phyloP scores from a whole-genome alignment of 2,797 vertebrate genomes.

The Telmatherina bonti region DNA sequence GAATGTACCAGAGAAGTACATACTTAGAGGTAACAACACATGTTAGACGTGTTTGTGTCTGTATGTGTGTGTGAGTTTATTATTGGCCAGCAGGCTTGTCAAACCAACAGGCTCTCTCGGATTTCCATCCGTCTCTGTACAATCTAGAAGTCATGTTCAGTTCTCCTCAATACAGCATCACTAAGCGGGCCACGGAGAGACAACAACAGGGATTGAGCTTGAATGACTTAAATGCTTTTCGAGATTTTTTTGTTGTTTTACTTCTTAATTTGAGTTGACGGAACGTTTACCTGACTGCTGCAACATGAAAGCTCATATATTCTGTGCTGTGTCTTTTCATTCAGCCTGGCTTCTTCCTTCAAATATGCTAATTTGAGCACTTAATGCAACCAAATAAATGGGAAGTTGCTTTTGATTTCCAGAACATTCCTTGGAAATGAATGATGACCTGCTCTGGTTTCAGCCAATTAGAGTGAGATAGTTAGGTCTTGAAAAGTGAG shows the following conservation, averaged over 20 bases:
- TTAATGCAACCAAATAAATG: constrained; percentile 46
- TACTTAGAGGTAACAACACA: constrained; percentile 16
- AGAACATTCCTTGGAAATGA: constrained; percentile 65
- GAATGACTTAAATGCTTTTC: constrained; percentile 44
- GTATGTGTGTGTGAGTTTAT: constrained; percentile 25
- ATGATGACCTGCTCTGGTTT: constrained; percentile 72
- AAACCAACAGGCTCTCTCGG: constrained; percentile 35
- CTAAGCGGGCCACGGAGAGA: constrained; percentile 52
- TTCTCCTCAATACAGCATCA: constrained; percentile 37
- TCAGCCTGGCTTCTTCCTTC: background rate
- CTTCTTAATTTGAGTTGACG: background rate
- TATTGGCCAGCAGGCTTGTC: constrained; percentile 50
- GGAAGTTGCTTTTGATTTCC: constrained; percentile 61
- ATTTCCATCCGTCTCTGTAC: constrained; percentile 31
- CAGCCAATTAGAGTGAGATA: constrained; percentile 81
- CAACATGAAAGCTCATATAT: background rate
- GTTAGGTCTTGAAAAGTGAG: constrained; percentile 76
- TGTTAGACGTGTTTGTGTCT: constrained; percentile 2
- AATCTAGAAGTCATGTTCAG: constrained; percentile 36
- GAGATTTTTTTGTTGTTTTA: too few relatives aligned
- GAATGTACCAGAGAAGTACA: constrained; percentile 15
- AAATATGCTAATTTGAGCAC: constrained; percentile 50
- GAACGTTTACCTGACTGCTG: constrained; percentile 6
- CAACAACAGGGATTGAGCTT: constrained; percentile 13
- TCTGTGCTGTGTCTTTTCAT: background rate